Base-by-base conservation (phyloP, 2,797 vertebrate species). In the Arnoldichthys spilopterus region DNA sequence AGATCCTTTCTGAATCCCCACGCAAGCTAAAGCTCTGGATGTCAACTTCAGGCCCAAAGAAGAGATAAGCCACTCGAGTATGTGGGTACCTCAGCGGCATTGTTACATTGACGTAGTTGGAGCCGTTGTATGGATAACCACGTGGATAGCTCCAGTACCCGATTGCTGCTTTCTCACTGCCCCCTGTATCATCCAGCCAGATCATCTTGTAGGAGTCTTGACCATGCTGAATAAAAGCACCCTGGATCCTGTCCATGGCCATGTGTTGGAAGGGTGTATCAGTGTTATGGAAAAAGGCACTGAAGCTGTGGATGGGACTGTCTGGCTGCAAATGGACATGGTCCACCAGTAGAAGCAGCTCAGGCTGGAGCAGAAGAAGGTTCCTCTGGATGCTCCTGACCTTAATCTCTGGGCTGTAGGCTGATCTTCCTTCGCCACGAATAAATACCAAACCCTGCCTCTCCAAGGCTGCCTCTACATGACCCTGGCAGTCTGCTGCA, bases 231-330 rank as follows among this genome's bases (percentile, higher is more conserved):
- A 98, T 90, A 69, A 95, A 95, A 2, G 96, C 97, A 40, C 98
- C 98, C 0, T 98, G 94, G 56, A 98, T 89, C 0, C 93, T 94
- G 1, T 97, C 95, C 4, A 94, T 86, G 43, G 91, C 90, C 0
- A 92, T 92, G 37, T 91, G 89, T 85, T 95, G 94, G 85, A 99
- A 99, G 16, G 96, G 95, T 58, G 94, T 84, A 32, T 99, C 97
- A 7, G 95, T 96, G 83, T 99, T 99, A 90, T 99, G 96, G 84
- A 99, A 99, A 92, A 97, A 99, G 83, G 95, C 94, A 0, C 96
- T 95, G 0, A 94, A 94, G 67, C 91, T 92, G 86, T 92, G 87
- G 54, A 95, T 81, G 0, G 93, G 92, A 83, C 97, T 98, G 74
- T 93, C 93, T 13, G 93, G 83, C 47, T 96, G 94, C 62, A 98